Percentiles rank a stretch among this genome's conserved stretches.
These are phyloP conservation scores for Idaea dimidiata DNA, from an alignment of 2,888 invertebrate species.

Conservation along the genomic window DNA sequence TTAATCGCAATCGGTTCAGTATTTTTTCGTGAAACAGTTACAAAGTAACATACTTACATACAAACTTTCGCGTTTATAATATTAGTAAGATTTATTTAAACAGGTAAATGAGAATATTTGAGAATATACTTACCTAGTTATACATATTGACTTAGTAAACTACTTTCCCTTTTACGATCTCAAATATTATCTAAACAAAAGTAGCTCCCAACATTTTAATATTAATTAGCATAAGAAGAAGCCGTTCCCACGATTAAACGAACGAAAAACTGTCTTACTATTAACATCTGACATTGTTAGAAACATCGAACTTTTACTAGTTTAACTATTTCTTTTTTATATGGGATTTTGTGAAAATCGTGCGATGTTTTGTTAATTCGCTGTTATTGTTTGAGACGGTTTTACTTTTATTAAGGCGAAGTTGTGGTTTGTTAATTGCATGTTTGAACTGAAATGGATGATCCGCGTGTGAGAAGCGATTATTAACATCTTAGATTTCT, in stretches of 20 bases:
- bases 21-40: no score
- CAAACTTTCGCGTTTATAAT: no score
- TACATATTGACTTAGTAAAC: constrained; percentile 25
- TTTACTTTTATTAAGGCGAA: constrained; percentile 24
- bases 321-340: constrained; percentile 9
- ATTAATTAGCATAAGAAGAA: constrained; percentile 39
- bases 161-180: constrained; percentile 58
- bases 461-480: neutral
- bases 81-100: constrained; percentile 3
- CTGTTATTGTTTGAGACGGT: constrained; percentile 17
- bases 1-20: no score
- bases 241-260: constrained; percentile 36
- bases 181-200: constrained; percentile 45
- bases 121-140: constrained; percentile 17
- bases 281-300: constrained; percentile 15
- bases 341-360: constrained; percentile 15
- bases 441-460: neutral
- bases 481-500: neutral
- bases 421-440: constrained; percentile 13
- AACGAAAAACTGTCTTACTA: constrained; percentile 28
- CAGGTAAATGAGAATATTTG: constrained; percentile 10
- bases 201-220: constrained; percentile 43
- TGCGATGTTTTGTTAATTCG: constrained; percentile 19
- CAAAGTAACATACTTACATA: no score
- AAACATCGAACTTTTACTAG: constrained; percentile 32